These are phyloP conservation scores for Clarias fuscus DNA, from an alignment of 2,797 vertebrate genomes.

Conservation along the genomic window DNA sequence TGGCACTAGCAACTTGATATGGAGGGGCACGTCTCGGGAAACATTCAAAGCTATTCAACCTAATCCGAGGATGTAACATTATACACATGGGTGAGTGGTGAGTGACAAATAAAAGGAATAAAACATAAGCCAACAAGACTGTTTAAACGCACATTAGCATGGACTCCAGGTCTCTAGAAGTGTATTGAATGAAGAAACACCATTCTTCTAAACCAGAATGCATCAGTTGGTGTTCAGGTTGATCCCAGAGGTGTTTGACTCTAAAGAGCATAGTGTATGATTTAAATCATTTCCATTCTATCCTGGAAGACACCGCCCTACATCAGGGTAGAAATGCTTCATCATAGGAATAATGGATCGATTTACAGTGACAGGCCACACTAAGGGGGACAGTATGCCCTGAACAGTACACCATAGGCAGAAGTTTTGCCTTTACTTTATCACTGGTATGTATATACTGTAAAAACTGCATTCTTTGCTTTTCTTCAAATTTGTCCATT, in stretches of 20 bases:
- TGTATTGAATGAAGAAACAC: background rate
- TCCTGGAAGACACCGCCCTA: background rate
- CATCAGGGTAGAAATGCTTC: background rate
- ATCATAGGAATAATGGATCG: background rate
- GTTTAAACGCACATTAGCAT: background rate
- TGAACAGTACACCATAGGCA: background rate
- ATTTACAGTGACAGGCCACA: background rate
- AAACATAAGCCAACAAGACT: background rate
- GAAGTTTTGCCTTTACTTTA: background rate
- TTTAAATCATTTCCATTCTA: background rate
- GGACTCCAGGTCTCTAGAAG: background rate
- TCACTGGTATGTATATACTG: background rate
- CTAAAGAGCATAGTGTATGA: background rate
- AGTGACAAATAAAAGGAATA: background rate
- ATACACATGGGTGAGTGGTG: no score
- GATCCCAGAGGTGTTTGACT: background rate
- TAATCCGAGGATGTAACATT: background rate
- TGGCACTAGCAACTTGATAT: constrained; percentile 67
- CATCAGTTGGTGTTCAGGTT: background rate
- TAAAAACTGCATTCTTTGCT: background rate
- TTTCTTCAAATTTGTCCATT: background rate
- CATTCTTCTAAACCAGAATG: background rate
- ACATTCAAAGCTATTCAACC: background rate
- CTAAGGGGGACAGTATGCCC: background rate
- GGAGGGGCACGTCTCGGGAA: background rate